Evolutionary conservation across 2,797 vertebrate genomes (phyloP), one percentile per base, ranked within the genome.

Genomic region (Silurus lanzhouensis): DNA sequence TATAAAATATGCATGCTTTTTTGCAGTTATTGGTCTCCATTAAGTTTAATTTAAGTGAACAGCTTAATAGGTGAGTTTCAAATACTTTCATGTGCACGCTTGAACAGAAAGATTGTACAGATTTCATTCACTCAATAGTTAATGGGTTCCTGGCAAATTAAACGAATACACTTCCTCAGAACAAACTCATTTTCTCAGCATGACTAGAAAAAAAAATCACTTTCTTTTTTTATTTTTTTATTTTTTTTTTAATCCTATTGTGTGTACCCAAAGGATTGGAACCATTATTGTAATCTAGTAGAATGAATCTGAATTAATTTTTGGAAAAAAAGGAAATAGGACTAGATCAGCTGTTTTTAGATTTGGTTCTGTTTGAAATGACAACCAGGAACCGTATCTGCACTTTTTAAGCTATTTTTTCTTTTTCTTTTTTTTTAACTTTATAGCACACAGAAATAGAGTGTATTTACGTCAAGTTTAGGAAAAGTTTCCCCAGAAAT

Each of bases 41-140:
- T 76, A 20, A 15, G 25, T 58, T 57, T 31, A 38, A 77, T 77
- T 77, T 77, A 20, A 22, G 75, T 38, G 17, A 77, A 76, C 52
- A 12, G 55, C 55, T 58, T 38, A 77, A 60, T 77, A 76, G 75
- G 17, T 60, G 74, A 76, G 25, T 58, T 77, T 60, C 17, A 78
- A 78, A 61, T 78, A 60, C 27, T 78, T 78, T 78, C 27, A 31
- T 25, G 15, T 6, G 55, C 75, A 78, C 2, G 12, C 76, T 44
- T 61, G 17, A 44, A 61, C 31, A 78, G 31, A 44, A 78, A 78
- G 20, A 78, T 61, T 57, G 72, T 75, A 17, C 22, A 57, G 31
- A 78, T 61, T 78, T 44, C 20, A 61, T 15, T 57, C 7, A 9
- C 14, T 55, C n/a, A 8, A 19, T 8, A 58, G 7, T 76, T 52